phyloP scores from a whole-genome alignment of 2,888 invertebrate genomes.

The Xestia rhomboidea region DNA sequence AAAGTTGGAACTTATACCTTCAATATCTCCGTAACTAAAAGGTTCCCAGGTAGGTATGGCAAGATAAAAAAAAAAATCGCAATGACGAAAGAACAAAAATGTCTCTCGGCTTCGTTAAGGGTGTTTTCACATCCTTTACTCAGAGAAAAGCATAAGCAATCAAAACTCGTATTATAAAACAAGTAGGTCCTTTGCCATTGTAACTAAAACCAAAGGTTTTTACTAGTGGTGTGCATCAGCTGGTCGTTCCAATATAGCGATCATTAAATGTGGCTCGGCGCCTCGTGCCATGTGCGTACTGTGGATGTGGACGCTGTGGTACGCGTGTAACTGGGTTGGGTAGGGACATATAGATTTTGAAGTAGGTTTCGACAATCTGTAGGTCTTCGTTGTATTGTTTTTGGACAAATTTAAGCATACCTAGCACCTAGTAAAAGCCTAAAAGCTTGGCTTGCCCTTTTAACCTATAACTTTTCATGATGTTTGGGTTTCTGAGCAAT shows the following conservation, averaged over 20 bases:
- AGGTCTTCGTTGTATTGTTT: neutral
- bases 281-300: slow-evolving; percentile 37
- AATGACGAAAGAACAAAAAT: neutral
- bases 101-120: neutral
- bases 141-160: neutral
- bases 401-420: neutral
- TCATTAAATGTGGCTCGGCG: slow-evolving; percentile 47
- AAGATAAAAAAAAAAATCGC: too few species aligned
- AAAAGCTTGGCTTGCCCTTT: too few species aligned
- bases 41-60: neutral
- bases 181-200: neutral
- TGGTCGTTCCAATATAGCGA: slow-evolving; percentile 68
- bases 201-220: slow-evolving; percentile 32
- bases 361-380: neutral
- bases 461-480: too few species aligned
- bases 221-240: slow-evolving; percentile 64
- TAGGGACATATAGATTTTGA: slow-evolving; percentile 6
- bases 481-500: too few species aligned
- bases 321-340: neutral
- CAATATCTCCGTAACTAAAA: neutral
- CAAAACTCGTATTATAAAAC: neutral
- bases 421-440: too few species aligned
- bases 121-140: neutral
- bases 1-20: too few species aligned
- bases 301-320: slow-evolving; percentile 33